Evolutionary conservation across 1,140 invertebrate genomes (phyloP).

Genomic region (Himalopsyche phryganea): DNA sequence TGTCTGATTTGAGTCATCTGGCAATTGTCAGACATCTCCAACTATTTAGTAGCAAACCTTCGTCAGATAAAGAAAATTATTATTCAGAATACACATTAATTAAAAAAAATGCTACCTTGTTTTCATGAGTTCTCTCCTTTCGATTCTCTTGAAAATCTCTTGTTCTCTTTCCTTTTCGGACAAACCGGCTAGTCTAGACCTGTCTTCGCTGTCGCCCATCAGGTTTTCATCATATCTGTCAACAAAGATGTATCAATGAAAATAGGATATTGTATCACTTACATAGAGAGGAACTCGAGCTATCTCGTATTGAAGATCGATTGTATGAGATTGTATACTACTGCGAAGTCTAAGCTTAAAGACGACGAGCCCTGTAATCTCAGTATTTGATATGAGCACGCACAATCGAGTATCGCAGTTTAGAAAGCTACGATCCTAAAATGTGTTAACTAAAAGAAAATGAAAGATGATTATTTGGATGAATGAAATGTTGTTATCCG

Average conservation of each 20-base stretch:
- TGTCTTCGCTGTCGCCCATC: slow-evolving; percentile 96
- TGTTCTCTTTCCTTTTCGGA: slow-evolving; percentile 97
- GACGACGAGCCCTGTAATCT: slow-evolving; percentile 15
- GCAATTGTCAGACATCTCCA: too few relatives aligned
- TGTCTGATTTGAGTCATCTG: too few relatives aligned
- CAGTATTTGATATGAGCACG: slow-evolving; percentile 10
- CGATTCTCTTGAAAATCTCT: slow-evolving; percentile 94
- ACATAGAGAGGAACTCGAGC: too few relatives aligned
- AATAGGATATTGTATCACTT: too few relatives aligned
- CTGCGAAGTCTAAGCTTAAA: slow-evolving; percentile 8
- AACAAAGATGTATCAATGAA: slow-evolving; percentile 12
- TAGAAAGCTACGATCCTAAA: too few relatives aligned
- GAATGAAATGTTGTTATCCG: background rate
- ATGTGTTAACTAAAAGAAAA: background rate
- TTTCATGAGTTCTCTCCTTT: slow-evolving; percentile 88
- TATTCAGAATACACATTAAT: too few relatives aligned
- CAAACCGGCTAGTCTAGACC: slow-evolving; percentile 81
- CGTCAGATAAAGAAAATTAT: too few relatives aligned
- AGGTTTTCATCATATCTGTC: slow-evolving; percentile 90
- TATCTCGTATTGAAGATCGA: too few relatives aligned
- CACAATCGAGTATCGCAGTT: background rate
- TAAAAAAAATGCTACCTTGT: slow-evolving; percentile 75
- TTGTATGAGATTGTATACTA: slow-evolving; percentile 22
- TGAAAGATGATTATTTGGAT: slow-evolving; percentile 2
- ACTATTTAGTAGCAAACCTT: too few relatives aligned